phyloP scores from a whole-genome alignment of 2,888 invertebrate genomes.

The Erebia epiphron region DNA sequence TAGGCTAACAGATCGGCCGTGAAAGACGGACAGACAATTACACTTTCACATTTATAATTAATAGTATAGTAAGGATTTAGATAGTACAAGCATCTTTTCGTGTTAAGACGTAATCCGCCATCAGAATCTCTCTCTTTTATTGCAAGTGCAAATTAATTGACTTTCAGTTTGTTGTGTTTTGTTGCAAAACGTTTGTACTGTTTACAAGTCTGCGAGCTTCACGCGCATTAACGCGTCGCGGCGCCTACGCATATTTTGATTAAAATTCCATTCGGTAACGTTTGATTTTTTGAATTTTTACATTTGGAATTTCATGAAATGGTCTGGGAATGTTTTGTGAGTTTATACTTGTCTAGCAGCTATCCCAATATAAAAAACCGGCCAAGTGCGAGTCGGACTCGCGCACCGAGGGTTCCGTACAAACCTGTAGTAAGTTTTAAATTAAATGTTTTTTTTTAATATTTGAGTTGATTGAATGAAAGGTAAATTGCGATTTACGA shows the following conservation, averaged over 20 bases:
- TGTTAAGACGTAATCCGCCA: not conserved
- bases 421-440: no score
- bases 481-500: no score
- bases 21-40: not conserved
- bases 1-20: not conserved
- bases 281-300: not conserved
- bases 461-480: no score
- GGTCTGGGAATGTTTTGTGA: not conserved
- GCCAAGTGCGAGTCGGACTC: no score
- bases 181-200: slow-evolving; percentile 12
- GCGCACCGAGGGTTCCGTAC: no score
- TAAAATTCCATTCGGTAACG: slow-evolving; percentile 11
- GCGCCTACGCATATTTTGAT: slow-evolving; percentile 21
- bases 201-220: slow-evolving; percentile 14
- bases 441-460: no score
- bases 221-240: slow-evolving; percentile 8
- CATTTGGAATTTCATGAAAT: not conserved
- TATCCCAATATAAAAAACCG: no score
- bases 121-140: slow-evolving; percentile 2
- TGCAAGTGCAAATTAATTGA: slow-evolving; percentile 16
- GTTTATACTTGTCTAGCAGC: no score
- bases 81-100: no score
- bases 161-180: slow-evolving; percentile 21
- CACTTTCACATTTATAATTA: not conserved
- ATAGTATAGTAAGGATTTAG: no score